Percentiles rank a stretch among this genome's conserved stretches.
Conservation (phyloP, 2,113 vertebrate species). For the Gasterosteus aculeatus region DNA sequence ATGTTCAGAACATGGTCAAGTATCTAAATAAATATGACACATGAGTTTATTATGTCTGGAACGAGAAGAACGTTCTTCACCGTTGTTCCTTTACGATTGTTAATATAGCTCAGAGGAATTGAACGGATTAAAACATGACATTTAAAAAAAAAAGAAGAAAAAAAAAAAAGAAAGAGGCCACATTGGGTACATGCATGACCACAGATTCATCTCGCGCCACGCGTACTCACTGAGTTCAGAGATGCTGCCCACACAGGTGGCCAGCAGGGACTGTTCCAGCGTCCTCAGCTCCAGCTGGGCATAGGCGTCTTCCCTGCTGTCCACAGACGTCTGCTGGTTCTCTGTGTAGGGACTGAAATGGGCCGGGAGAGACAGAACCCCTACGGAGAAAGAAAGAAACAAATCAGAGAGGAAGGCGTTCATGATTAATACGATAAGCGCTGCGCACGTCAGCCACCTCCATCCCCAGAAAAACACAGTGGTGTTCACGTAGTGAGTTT, state of each 20-base stretch:
- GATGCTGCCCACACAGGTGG: conserved; percentile 98
- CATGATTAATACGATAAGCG: neutral
- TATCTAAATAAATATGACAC: conserved; percentile 3
- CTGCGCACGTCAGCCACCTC: neutral
- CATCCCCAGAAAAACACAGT: conserved; percentile 6
- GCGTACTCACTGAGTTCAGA: conserved; percentile 94
- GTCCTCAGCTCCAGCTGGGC: conserved; percentile 97
- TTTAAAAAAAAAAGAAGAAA: neutral
- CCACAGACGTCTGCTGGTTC: conserved; percentile 81
- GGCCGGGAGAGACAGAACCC: conserved; percentile 94
- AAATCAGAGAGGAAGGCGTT: conserved; percentile 27
- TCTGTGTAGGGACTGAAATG: conserved; percentile 97
- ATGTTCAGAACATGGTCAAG: neutral
- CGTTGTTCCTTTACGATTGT: neutral
- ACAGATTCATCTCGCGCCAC: neutral
- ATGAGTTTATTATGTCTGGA: neutral
- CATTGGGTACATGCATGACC: neutral
- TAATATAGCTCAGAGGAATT: neutral
- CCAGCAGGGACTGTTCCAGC: conserved; percentile 93
- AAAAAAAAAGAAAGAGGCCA: neutral
- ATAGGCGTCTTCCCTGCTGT: conserved; percentile 91
- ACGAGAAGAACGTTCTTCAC: neutral
- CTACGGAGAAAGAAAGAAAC: conserved; percentile 73
- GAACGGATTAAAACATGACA: neutral
- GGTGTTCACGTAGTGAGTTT: conserved; percentile 38